Percentiles rank a stretch among this genome's conserved stretches.
phyloP scores from a whole-genome alignment of 1,140 invertebrate genomes.

The Scaptodrosophila lebanonensis region DNA sequence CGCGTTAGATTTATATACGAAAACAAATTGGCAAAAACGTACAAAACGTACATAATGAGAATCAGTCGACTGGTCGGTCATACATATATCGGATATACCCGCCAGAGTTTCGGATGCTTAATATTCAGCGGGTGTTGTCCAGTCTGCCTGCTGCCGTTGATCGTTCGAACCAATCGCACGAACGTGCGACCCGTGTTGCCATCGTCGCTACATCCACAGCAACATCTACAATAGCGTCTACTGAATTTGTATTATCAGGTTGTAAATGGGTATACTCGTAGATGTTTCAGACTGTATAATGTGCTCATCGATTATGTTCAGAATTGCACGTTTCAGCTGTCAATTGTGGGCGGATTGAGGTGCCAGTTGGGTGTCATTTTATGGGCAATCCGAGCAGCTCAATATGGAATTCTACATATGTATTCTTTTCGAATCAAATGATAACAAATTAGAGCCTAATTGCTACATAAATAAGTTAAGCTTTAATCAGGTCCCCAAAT shows the following conservation, averaged over 20 bases:
- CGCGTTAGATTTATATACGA: conserved; percentile 77
- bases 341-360: not conserved
- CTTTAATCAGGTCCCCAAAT: no score
- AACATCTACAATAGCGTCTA: conserved; percentile 5
- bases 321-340: conserved; percentile 14
- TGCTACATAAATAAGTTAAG: no score
- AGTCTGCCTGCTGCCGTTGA: conserved; percentile 15
- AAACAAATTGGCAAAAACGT: conserved; percentile 46
- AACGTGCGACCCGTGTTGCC: conserved; percentile 57
- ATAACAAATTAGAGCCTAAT: no score
- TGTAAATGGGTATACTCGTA: not conserved
- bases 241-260: conserved; percentile 35
- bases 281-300: no score
- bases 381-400: conserved; percentile 15
- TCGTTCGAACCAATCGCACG: conserved; percentile 3
- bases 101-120: conserved; percentile 53
- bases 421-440: no score
- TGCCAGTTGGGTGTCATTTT: conserved; percentile 2
- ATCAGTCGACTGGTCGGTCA: conserved; percentile 15
- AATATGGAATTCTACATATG: no score
- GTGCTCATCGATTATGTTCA: conserved; percentile 6
- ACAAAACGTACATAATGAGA: conserved; percentile 63
- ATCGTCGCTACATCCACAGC: conserved; percentile 31
- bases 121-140: conserved; percentile 40
- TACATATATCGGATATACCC: conserved; percentile 66